Evolutionary conservation across 2,113 vertebrate species (phyloP).

Genomic region (Suricata suricatta): DNA sequence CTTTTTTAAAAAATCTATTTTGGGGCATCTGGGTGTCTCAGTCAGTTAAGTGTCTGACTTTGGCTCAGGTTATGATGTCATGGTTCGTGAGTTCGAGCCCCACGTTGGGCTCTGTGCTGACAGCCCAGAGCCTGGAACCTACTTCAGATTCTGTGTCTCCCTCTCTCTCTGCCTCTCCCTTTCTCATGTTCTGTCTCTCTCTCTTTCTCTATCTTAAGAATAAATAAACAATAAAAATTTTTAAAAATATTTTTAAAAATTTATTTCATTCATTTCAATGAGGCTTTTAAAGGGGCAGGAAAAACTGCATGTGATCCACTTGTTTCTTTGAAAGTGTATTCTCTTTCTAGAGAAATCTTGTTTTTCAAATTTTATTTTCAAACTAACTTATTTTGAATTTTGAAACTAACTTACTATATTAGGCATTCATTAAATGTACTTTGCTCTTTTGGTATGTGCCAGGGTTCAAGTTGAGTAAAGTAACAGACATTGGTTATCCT

Average conservation of each 20-base stretch:
- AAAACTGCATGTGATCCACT: background rate
- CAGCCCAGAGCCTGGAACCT: too few species aligned
- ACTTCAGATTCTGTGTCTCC: too few species aligned
- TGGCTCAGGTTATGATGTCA: too few species aligned
- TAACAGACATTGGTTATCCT: background rate
- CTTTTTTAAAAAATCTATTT: background rate
- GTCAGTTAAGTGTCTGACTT: too few species aligned
- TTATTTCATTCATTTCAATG: background rate
- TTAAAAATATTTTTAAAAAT: background rate
- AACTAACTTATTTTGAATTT: background rate
- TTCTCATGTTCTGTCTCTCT: too few species aligned
- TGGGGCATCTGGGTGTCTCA: too few species aligned
- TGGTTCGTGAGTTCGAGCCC: too few species aligned
- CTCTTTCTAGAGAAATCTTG: background rate
- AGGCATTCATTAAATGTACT: background rate
- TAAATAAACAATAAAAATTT: too few species aligned
- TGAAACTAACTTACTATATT: background rate
- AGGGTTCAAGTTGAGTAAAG: background rate
- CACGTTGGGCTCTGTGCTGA: too few species aligned
- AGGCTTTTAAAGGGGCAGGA: background rate
- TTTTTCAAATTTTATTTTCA: constrained; percentile 27
- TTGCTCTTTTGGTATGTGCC: background rate
- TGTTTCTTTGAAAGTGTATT: background rate
- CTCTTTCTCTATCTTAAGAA: too few species aligned
- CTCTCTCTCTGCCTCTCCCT: too few species aligned